Evolutionary conservation across 2,113 vertebrate genomes (phyloP).

Genomic region (Arenaria interpres): DNA sequence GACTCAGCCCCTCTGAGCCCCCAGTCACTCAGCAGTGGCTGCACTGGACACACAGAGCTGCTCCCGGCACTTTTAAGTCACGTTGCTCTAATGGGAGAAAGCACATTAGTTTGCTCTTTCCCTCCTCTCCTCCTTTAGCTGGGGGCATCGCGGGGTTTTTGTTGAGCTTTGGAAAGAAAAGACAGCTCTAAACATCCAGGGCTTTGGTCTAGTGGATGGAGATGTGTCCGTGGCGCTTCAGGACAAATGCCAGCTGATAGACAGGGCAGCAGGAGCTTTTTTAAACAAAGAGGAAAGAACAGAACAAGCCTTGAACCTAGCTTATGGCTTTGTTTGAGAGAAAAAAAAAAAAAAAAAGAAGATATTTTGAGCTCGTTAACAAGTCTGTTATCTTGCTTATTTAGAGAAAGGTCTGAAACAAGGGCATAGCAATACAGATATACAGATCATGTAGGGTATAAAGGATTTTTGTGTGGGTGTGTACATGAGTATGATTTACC

Average conservation of each 20-base stretch:
- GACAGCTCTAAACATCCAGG: neutral
- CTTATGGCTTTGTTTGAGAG: neutral
- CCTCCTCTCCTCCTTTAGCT: neutral
- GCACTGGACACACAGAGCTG: rapidly evolving
- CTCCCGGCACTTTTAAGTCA: neutral
- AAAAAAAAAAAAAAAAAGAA: neutral
- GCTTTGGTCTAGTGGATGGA: neutral
- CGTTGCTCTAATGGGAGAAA: rapidly evolving
- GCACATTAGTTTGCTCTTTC: neutral
- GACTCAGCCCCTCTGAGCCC: rapidly evolving
- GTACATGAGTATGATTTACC: neutral
- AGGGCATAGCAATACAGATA: neutral
- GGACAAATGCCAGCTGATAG: neutral
- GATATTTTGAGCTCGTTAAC: neutral
- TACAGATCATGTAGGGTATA: neutral
- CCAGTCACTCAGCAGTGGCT: rapidly evolving
- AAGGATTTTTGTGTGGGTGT: neutral
- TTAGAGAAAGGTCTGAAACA: neutral
- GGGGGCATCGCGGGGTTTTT: neutral
- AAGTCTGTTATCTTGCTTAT: neutral
- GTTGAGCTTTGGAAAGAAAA: neutral
- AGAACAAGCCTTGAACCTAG: slow-evolving; percentile 41
- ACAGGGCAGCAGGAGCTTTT: neutral
- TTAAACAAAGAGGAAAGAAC: slow-evolving; percentile 9
- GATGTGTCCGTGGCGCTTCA: neutral